Evolutionary conservation across 2,797 vertebrate species (phyloP).

Genomic region (Bufotes viridis): DNA sequence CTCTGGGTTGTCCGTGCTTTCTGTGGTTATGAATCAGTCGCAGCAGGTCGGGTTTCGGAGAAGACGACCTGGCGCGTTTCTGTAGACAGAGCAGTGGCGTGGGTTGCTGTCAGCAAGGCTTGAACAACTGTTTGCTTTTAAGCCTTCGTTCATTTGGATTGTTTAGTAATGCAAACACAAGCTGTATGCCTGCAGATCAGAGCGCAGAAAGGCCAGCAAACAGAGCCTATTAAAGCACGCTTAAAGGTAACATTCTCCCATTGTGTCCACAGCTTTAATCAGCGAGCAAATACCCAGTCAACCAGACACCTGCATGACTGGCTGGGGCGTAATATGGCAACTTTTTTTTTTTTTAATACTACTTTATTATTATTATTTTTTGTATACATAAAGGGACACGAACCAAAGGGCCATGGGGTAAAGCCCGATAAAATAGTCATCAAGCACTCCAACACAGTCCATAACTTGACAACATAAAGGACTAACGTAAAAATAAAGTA

Average conservation of each 20-base stretch:
- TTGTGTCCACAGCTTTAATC: neutral
- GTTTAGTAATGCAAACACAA: constrained; percentile 45
- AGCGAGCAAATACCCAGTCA: neutral
- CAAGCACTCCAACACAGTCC: too few relatives aligned
- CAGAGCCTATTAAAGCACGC: neutral
- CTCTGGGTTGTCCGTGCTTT: neutral
- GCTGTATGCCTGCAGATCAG: constrained; percentile 35
- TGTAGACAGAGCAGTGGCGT: neutral
- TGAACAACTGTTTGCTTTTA: constrained; percentile 37
- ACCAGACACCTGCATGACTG: neutral
- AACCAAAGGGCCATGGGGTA: too few relatives aligned
- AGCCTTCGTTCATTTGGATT: constrained; percentile 31
- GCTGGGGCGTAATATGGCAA: too few relatives aligned
- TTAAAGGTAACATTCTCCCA: constrained; percentile 38
- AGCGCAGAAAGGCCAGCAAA: constrained; percentile 26
- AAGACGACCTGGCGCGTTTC: neutral
- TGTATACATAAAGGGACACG: too few relatives aligned
- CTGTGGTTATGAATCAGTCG: neutral
- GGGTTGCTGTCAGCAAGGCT: neutral
- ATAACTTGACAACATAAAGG: too few relatives aligned
- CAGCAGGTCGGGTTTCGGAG: neutral
- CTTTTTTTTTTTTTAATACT: too few relatives aligned
- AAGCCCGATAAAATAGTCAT: too few relatives aligned
- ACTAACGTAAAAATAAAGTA: too few relatives aligned
- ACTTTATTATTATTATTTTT: too few relatives aligned